phyloP scores from a whole-genome alignment of 2,888 invertebrate genomes.

The Saturnia japonica region DNA sequence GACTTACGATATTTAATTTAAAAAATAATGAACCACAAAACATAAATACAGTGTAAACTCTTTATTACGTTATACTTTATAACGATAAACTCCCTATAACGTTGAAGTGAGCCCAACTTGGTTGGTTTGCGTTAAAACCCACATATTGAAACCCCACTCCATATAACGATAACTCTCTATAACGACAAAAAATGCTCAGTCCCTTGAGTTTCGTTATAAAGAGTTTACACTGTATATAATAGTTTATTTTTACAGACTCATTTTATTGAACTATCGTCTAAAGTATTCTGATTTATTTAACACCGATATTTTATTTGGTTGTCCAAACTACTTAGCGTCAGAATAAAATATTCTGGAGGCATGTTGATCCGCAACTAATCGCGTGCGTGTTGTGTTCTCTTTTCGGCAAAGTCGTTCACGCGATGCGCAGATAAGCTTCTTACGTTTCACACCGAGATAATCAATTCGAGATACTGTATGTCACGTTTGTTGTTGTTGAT shows the following conservation, averaged over 20 bases:
- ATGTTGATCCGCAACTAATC: conserved; percentile 21
- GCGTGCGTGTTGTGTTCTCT: conserved; percentile 41
- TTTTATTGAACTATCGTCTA: not conserved
- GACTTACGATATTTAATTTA: conserved; percentile 13
- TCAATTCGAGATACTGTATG: conserved; percentile 6
- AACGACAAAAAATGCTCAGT: too few species aligned
- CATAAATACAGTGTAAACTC: too few species aligned
- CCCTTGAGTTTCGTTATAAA: too few species aligned
- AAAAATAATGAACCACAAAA: too few species aligned
- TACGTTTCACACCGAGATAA: conserved; percentile 10
- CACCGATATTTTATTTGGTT: not conserved
- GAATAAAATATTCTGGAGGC: conserved; percentile 2
- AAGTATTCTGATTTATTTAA: not conserved
- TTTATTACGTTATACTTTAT: too few species aligned
- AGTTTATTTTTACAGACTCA: not conserved
- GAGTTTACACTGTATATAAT: not conserved
- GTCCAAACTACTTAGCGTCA: not conserved
- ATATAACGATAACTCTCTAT: too few species aligned
- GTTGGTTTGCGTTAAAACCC: too few species aligned
- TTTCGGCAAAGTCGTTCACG: conserved; percentile 48
- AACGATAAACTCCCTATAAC: too few species aligned
- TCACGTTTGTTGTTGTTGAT: conserved; percentile 8
- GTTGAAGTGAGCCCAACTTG: too few species aligned
- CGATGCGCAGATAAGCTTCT: conserved; percentile 48
- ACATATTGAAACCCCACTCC: too few species aligned